phyloP scores from a whole-genome alignment of 2,888 invertebrate genomes.

The Zygaena filipendulae region DNA sequence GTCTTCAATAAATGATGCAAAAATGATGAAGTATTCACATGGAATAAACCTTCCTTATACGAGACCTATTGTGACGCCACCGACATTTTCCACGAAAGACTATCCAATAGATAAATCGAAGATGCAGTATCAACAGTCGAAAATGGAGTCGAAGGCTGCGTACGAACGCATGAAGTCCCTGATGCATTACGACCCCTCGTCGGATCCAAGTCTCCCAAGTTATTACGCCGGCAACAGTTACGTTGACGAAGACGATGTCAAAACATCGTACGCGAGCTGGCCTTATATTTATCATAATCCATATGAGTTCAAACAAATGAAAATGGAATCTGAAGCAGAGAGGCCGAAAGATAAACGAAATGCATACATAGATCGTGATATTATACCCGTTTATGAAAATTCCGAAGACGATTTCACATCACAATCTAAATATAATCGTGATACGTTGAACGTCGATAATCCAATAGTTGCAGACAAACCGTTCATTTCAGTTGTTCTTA shows the following conservation, averaged over 20 bases:
- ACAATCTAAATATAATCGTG: slow-evolving; percentile 16
- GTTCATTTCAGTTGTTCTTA: slow-evolving; percentile 42
- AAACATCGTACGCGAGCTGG: slow-evolving; percentile 38
- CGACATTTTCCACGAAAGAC: no score
- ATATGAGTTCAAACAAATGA: slow-evolving; percentile 35
- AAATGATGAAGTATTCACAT: no score
- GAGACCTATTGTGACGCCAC: no score
- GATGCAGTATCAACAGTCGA: slow-evolving; percentile 25
- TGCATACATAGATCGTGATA: slow-evolving; percentile 5
- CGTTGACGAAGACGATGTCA: slow-evolving; percentile 40
- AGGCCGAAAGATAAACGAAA: slow-evolving; percentile 47
- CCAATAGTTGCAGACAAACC: slow-evolving; percentile 38
- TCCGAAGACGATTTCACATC: slow-evolving; percentile 28
- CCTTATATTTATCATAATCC: slow-evolving; percentile 38
- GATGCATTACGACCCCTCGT: slow-evolving; percentile 29
- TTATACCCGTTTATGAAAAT: slow-evolving; percentile 46
- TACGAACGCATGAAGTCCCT: slow-evolving; percentile 29
- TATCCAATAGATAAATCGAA: slow-evolving; percentile 25
- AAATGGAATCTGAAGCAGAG: slow-evolving; percentile 24
- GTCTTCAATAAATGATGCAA: no score
- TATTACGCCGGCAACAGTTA: slow-evolving; percentile 24
- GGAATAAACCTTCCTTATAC: no score
- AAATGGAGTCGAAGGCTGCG: slow-evolving; percentile 23
- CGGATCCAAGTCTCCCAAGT: slow-evolving; percentile 7
- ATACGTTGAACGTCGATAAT: slow-evolving; percentile 23